A percentile compares a stretch with the other conserved stretches of the same genome.
Evolutionary conservation across 2,888 invertebrate species (phyloP).

Genomic region (Eupithecia abbreviata): DNA sequence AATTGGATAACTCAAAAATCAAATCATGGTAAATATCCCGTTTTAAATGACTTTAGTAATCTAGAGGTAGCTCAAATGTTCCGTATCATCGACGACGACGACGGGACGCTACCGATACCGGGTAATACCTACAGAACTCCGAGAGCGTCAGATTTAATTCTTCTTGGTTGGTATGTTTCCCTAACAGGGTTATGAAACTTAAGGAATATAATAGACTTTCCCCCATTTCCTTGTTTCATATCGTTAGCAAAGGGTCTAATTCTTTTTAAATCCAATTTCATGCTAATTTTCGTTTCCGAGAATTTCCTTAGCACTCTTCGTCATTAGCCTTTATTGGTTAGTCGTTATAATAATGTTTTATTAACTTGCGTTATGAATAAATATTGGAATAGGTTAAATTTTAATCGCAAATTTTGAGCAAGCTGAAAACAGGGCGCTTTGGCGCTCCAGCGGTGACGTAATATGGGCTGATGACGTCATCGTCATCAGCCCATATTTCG

Average conservation of each 20-base stretch:
- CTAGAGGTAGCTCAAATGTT: too few species aligned
- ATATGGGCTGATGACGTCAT: too few species aligned
- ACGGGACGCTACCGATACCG: too few species aligned
- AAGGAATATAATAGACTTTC: slow-evolving; percentile 2
- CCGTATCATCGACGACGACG: too few species aligned
- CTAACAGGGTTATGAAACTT: slow-evolving; percentile 8
- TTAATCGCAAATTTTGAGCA: background rate
- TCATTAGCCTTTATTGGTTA: background rate
- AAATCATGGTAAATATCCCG: too few species aligned
- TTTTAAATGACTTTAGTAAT: too few species aligned
- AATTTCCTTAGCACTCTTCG: background rate
- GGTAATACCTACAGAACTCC: background rate
- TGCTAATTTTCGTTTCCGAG: slow-evolving; percentile 9
- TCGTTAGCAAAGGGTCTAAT: background rate
- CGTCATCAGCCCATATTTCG: too few species aligned
- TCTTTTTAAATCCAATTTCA: slow-evolving; percentile 8
- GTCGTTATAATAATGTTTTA: background rate
- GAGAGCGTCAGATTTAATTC: too few species aligned
- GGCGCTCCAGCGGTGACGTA: too few species aligned
- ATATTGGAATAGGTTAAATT: background rate
- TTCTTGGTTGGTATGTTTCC: background rate
- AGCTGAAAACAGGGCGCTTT: too few species aligned
- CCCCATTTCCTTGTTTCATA: background rate
- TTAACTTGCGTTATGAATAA: background rate
- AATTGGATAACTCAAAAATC: too few species aligned